Evolutionary conservation across 2,113 vertebrate genomes (phyloP), one percentile per base, ranked within the genome.

Genomic region (Speoplatyrhinus poulsoni): DNA sequence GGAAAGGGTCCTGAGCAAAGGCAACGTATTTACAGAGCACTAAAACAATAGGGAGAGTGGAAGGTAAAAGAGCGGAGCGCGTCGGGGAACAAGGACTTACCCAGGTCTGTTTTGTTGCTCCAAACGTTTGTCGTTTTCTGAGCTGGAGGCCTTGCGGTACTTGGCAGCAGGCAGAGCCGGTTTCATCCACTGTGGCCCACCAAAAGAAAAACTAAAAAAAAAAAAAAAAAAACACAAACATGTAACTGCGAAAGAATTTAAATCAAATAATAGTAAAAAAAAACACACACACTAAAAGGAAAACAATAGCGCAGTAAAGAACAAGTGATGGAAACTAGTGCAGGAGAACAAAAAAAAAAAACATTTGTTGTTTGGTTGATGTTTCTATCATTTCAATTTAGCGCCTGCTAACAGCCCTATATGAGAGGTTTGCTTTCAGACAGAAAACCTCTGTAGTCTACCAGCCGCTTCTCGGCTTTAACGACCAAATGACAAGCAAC

Each of bases 401-500:
- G 65, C 72, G 67, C 64, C 32, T 13, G 47, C 62, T 65, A 63
- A 64, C 59, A 83, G 66, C 78, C 77, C 54, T 49, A 74, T 12
- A 77, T 69, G 58, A 72, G 65, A 88, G 72, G 54, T 88, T 81
- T 77, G 80, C 81, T 85, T 84, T 88, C 73, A 87, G 87, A 75
- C 71, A 76, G 69, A 81, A 79, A 85, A 90, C 87, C 83, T 83
- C 88, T 90, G 83, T 74, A 85, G 88, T 83, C 82, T 86, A 90
- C 90, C 89, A 92, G 89, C 94, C 92, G 92, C 90, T 82, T 92
- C 81, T 83, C 91, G 90, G 85, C 91, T 90, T 26, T 92, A 90
- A 91, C 88, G 85, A 90, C 85, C 89, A 92, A 92, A 93, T 92
- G 92, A 94, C 94, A 94, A 91, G 92, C 90, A 94, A 95, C 94